phyloP scores from a whole-genome alignment of 2,113 vertebrate genomes.

The Struthidea cinerea region DNA sequence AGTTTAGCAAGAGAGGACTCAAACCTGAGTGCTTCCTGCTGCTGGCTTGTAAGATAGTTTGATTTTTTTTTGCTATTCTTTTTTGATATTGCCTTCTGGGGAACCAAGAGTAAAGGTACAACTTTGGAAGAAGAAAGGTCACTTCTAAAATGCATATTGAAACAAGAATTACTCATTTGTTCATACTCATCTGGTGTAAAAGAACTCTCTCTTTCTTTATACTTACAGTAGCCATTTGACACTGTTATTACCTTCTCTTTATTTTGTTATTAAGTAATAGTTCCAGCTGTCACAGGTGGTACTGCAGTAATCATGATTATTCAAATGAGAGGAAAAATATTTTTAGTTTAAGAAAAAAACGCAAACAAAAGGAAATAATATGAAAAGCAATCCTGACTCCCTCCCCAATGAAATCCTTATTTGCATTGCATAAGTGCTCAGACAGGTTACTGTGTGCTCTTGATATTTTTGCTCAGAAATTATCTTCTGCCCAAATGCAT shows the following conservation, averaged over 20 bases:
- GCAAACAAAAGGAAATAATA: background rate
- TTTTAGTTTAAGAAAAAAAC: background rate
- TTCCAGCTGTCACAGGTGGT: background rate
- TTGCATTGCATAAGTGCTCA: background rate
- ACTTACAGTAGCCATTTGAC: background rate
- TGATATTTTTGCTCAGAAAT: background rate
- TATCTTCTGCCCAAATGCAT: background rate
- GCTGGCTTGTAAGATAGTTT: background rate
- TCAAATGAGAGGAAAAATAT: background rate
- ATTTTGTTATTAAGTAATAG: background rate
- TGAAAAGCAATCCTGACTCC: background rate
- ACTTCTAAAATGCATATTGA: background rate
- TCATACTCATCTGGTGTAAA: background rate
- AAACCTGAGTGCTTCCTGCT: background rate
- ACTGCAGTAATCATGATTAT: background rate
- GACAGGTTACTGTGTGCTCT: background rate
- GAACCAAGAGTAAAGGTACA: background rate
- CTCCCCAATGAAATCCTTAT: background rate
- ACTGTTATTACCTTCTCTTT: background rate
- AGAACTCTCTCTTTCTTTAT: background rate
- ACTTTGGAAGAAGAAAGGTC: background rate
- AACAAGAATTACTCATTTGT: background rate
- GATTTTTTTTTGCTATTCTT: background rate
- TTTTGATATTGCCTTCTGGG: background rate
- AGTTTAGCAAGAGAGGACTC: background rate